Base-by-base conservation (phyloP, 1,140 invertebrate species). In the Centruroides sculpturatus region DNA sequence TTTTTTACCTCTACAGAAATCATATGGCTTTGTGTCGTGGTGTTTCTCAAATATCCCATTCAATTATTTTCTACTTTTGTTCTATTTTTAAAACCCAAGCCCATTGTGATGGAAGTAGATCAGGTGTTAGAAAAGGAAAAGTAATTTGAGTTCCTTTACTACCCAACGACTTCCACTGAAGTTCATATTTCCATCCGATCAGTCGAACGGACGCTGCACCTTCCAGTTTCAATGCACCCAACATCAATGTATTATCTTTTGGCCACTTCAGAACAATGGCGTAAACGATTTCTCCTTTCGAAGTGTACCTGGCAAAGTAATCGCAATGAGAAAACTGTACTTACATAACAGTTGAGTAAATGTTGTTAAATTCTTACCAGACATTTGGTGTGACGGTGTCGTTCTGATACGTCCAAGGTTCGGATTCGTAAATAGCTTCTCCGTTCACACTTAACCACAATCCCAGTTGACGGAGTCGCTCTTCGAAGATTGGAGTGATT, bases 401-500 rank as follows among this genome's bases (percentile, higher is more conserved):
- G 70, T 92, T 92, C 73, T 92, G 90, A 66, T 78, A 73, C 2
- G 34, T 51, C 84, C 85, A 92, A 0, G 89, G 86, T 46, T 73
- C 79, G 0, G 82, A 83, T 13, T 75, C 76, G 69, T 91, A 96
- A 68, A 97, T 89, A 0, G 87, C 89, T 71, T 92, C 86, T 8
- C 89, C 90, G 70, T 95, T 95, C 4, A 85, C 73, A 12, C 76
- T 68, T 7, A 97, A 73, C 89, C 91, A 94, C 12, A 71, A 63
- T 49, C 84, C 83, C 73, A 76, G 67, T 67, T 79, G 71, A 5
- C 78, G 70, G 0, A 97, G 75, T 59, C 92, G 77, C 69, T 96
- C 89, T 76, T 95, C 83, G 74, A 87, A 94, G 69, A 96, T 89
- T 11, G 89, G 85, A 6, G 78, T 69, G 60, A 97, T 93, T 4